Conservation (phyloP, 2,888 invertebrate genomes). For the Neria commutata region DNA sequence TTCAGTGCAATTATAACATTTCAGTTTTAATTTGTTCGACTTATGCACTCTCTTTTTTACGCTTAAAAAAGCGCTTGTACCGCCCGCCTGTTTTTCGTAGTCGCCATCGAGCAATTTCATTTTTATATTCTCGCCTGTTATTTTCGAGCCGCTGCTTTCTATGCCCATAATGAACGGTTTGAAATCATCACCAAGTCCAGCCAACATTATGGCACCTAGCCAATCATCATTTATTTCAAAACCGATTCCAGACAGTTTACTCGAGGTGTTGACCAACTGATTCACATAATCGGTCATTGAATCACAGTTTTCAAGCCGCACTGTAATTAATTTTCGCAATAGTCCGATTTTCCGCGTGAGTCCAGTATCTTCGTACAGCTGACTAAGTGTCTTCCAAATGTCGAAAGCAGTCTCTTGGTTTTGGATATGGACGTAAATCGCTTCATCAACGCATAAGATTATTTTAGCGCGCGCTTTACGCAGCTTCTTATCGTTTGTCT, state of each 20-base stretch:
- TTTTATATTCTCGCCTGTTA: conserved; percentile 22
- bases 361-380: conserved; percentile 25
- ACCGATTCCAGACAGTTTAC: conserved; percentile 21
- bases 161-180: conserved; percentile 41
- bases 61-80: too few species aligned
- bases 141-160: conserved; percentile 36
- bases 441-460: too few species aligned
- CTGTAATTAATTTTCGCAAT: conserved; percentile 19
- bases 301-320: conserved; percentile 15
- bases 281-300: conserved; percentile 23
- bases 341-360: conserved; percentile 25
- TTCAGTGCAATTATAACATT: too few species aligned
- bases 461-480: too few species aligned
- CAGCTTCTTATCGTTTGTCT: too few species aligned
- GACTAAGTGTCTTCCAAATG: conserved; percentile 22
- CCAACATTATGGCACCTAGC: conserved; percentile 21
- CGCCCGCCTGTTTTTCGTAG: too few species aligned
- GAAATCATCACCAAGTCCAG: conserved; percentile 40
- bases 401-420: conserved; percentile 16
- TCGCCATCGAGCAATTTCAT: conserved; percentile 19
- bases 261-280: conserved; percentile 15
- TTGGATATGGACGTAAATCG: too few species aligned
- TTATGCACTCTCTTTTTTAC: too few species aligned
- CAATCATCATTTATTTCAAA: conserved; percentile 24
- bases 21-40: too few species aligned